Evolutionary conservation across 2,888 invertebrate species (phyloP).

Genomic region (Microdon myrmicae): DNA sequence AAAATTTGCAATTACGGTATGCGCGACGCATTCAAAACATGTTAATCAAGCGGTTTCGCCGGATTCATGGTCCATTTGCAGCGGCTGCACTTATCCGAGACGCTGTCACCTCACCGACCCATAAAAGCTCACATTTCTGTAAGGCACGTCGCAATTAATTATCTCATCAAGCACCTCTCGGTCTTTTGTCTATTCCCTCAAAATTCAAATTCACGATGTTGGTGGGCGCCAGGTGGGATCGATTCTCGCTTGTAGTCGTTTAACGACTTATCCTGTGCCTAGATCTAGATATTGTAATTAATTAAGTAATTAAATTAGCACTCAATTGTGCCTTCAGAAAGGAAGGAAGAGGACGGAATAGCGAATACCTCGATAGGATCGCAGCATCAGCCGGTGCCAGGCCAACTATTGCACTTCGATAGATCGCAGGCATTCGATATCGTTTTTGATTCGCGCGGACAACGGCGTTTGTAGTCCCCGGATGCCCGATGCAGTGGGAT

Average conservation of each 20-base stretch:
- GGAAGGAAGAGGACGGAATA: constrained; percentile 27
- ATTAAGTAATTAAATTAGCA: constrained; percentile 52
- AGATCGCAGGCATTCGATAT: no score
- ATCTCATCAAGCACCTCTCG: constrained; percentile 30
- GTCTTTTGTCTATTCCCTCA: constrained; percentile 18
- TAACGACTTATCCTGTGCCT: constrained; percentile 20
- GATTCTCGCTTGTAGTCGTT: no score
- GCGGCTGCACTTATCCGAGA: background rate
- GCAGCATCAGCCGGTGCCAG: constrained; percentile 17
- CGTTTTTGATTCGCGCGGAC: constrained; percentile 39
- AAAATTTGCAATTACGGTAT: constrained; percentile 18
- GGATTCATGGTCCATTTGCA: constrained; percentile 39
- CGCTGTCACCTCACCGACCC: constrained; percentile 20
- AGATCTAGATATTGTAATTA: constrained; percentile 45
- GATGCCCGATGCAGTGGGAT: constrained; percentile 8
- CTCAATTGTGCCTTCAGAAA: constrained; percentile 20
- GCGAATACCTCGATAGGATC: constrained; percentile 48
- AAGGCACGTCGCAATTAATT: constrained; percentile 47
- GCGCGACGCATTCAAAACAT: constrained; percentile 27
- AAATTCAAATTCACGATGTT: constrained; percentile 1
- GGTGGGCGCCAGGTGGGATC: constrained; percentile 8
- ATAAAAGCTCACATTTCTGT: constrained; percentile 45
- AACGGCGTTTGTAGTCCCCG: constrained; percentile 2
- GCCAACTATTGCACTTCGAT: no score
- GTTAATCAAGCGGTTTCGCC: constrained; percentile 35